Base-by-base conservation (phyloP, 2,888 invertebrate species). In the Patella caerulea region DNA sequence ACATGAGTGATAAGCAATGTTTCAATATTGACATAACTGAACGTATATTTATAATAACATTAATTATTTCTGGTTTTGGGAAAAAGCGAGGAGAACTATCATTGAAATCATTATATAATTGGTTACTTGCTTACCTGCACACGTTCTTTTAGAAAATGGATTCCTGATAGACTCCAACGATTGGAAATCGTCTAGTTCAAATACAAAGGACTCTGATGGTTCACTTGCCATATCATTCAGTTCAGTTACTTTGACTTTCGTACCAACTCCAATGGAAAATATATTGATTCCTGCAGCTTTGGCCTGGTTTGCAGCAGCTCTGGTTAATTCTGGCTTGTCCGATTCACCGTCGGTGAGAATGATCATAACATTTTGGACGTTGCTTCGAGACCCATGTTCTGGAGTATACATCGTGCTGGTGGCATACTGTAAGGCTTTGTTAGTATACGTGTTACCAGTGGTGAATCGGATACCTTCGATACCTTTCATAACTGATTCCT, bases 301-400 rank as follows among this genome's bases (percentile, higher is more conserved):
- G 0, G 85, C 86, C 52, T 76, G 59, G 17, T 77, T 53, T 2
- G 89, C 88, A 19, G 87, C 85, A 7, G 59, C 52, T 12, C 79
- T 80, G 5, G 89, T 89, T 59, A 74, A 75, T 15, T 19, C 24
- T 5, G 81, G 78, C 72, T 86, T 79, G 34, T 87, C 84, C 0
- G 90, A 90, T 45, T 83, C 79, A 7, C 90, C 90, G 81, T 90
- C 90, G 1, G 90, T 90, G 71, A 90, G 85, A 54, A 90, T 85
- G 9, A 90, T 81, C 45, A 84, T 87, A 59, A 90, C 83, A 24
- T 83, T 80, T 2, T 86, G 78, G 5, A 86, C 87, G 19, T 81
- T 83, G 1, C 71, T 52, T 34, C 89, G 81, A 3, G 77, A 79
- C 0, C 86, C 84, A 14, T 76, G 74, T 24, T 77, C 74, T 0